These are phyloP conservation scores for Solen grandis DNA, from an alignment of 1,140 invertebrate genomes.

Conservation along the genomic window DNA sequence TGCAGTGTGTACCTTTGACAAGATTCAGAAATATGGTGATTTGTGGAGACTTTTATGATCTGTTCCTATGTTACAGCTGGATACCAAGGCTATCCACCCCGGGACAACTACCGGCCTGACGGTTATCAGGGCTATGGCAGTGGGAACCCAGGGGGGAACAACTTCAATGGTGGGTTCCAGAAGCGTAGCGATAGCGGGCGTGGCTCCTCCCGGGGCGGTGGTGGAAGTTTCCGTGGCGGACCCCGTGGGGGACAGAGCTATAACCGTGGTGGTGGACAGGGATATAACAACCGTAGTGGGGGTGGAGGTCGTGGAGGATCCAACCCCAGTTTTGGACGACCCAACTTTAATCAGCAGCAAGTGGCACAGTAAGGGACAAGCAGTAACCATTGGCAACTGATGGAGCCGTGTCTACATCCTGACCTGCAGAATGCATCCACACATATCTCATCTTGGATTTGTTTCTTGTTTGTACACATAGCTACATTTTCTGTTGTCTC, in stretches of 20 bases:
- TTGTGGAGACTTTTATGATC: too few species aligned
- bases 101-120: slow-evolving; percentile 64
- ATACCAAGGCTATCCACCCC: slow-evolving; percentile 60
- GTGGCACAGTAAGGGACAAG: not conserved
- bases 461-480: not conserved
- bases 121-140: slow-evolving; percentile 65
- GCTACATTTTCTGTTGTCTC: not conserved
- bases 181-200: slow-evolving; percentile 61
- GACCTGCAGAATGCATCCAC: not conserved
- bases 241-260: slow-evolving; percentile 13
- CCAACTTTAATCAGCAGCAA: slow-evolving; percentile 46
- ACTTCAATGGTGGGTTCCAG: slow-evolving; percentile 60
- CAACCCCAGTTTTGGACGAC: slow-evolving; percentile 37
- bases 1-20: too few species aligned
- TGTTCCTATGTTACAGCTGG: too few species aligned
- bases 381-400: not conserved
- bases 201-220: slow-evolving; percentile 52
- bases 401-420: not conserved
- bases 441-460: not conserved
- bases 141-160: slow-evolving; percentile 41
- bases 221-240: slow-evolving; percentile 17
- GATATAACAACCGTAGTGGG: not conserved
- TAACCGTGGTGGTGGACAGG: not conserved
- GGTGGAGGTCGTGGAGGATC: not conserved
- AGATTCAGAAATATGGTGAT: too few species aligned